Evolutionary conservation across 2,797 vertebrate genomes (phyloP).

Genomic region (Coilia nasus): DNA sequence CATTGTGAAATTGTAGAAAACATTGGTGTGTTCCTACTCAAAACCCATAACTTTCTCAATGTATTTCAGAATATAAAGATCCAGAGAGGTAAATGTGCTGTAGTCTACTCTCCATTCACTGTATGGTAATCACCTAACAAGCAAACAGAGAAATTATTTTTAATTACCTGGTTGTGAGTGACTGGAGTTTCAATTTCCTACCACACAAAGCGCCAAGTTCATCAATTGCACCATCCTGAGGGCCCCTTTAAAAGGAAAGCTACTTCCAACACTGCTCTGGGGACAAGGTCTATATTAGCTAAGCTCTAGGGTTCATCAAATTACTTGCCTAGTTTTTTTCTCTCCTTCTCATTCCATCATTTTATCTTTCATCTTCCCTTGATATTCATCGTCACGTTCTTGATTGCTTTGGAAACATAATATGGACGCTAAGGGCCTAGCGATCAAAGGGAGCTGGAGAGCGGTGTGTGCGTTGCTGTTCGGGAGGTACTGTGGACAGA

Average conservation of each 20-base stretch:
- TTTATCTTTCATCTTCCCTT: not conserved
- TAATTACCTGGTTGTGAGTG: not conserved
- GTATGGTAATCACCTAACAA: not conserved
- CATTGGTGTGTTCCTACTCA: no score
- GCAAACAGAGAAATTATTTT: not conserved
- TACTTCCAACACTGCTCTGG: not conserved
- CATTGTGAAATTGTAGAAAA: not conserved
- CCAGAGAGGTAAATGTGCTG: no score
- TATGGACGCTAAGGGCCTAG: not conserved
- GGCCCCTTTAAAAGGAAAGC: slow-evolving; percentile 6
- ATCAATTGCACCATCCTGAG: not conserved
- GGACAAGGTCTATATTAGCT: slow-evolving; percentile 21
- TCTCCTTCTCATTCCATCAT: not conserved
- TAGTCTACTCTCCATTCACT: not conserved
- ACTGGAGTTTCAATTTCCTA: not conserved
- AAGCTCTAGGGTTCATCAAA: slow-evolving; percentile 29
- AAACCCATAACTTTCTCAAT: no score
- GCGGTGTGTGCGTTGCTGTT: slow-evolving; percentile 1
- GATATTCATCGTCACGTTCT: not conserved
- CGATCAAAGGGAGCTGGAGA: not conserved
- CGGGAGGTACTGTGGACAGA: not conserved
- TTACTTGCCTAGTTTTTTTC: not conserved
- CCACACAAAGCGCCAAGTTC: not conserved
- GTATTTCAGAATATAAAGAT: no score
- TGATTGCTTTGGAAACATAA: slow-evolving; percentile 24